These are phyloP conservation scores for Mormyrus hasselquistii DNA, from an alignment of 2,797 vertebrate species.

Conservation along the genomic window DNA sequence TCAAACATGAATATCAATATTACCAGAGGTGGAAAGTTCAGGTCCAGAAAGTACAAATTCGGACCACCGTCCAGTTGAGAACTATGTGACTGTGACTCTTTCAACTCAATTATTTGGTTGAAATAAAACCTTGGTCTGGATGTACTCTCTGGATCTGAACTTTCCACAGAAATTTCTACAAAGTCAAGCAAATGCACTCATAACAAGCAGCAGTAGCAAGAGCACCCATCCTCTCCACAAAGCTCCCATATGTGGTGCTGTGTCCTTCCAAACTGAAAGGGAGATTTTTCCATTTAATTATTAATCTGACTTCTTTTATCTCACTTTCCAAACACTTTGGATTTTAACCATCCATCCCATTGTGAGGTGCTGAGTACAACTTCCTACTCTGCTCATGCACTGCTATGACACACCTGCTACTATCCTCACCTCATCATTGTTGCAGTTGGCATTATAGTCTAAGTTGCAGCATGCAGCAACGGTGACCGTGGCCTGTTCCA, in stretches of 20 bases:
- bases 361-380: not conserved
- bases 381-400: not conserved
- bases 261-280: not conserved
- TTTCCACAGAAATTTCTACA: not conserved
- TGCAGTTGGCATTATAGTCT: not conserved
- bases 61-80: no score
- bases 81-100: not conserved
- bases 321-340: not conserved
- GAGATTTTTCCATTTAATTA: not conserved
- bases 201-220: not conserved
- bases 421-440: not conserved
- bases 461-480: not conserved
- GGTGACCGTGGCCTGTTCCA: not conserved
- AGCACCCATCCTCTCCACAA: not conserved
- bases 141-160: not conserved
- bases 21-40: no score
- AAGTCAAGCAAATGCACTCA: not conserved
- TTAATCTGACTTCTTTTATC: not conserved
- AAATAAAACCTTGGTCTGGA: not conserved
- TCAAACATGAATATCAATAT: no score
- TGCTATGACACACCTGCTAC: not conserved
- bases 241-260: not conserved
- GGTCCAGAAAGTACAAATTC: no score
- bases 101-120: not conserved
- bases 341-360: not conserved